phyloP scores from a whole-genome alignment of 1,140 invertebrate species.

The Scaptomyza pallida region DNA sequence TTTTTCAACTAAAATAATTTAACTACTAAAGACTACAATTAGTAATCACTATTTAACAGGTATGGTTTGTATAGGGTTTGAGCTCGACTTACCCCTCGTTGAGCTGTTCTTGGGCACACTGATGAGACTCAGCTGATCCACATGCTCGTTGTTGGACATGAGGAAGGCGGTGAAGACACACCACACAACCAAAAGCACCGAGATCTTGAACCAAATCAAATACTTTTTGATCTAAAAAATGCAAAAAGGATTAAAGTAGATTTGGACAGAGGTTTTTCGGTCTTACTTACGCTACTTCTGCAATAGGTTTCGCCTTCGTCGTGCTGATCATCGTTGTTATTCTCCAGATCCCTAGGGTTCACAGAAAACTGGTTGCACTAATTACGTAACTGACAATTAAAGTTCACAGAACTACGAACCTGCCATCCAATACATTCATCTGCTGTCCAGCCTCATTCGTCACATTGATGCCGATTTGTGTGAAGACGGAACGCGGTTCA shows the following conservation, averaged over 20 bases:
- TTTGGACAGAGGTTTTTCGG: not conserved
- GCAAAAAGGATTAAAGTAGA: not conserved
- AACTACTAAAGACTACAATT: no score
- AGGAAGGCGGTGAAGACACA: constrained; percentile 87
- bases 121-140: constrained; percentile 86
- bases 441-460: constrained; percentile 82
- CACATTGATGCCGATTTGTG: constrained; percentile 82
- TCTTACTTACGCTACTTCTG: constrained; percentile 50
- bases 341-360: constrained; percentile 77
- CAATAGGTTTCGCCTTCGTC: constrained; percentile 66
- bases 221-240: constrained; percentile 62
- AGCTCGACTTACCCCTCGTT: constrained; percentile 52
- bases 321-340: constrained; percentile 80
- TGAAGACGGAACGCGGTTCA: constrained; percentile 57
- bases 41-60: no score
- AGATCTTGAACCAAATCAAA: constrained; percentile 84
- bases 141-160: constrained; percentile 87
- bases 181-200: constrained; percentile 85
- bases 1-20: no score
- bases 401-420: constrained; percentile 76
- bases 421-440: constrained; percentile 74
- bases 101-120: constrained; percentile 85
- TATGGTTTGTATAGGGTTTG: not conserved
- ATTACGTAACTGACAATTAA: constrained; percentile 76
- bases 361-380: constrained; percentile 82